These are phyloP conservation scores for Erpornis zantholeuca DNA, from an alignment of 2,113 vertebrate genomes.

Conservation along the genomic window DNA sequence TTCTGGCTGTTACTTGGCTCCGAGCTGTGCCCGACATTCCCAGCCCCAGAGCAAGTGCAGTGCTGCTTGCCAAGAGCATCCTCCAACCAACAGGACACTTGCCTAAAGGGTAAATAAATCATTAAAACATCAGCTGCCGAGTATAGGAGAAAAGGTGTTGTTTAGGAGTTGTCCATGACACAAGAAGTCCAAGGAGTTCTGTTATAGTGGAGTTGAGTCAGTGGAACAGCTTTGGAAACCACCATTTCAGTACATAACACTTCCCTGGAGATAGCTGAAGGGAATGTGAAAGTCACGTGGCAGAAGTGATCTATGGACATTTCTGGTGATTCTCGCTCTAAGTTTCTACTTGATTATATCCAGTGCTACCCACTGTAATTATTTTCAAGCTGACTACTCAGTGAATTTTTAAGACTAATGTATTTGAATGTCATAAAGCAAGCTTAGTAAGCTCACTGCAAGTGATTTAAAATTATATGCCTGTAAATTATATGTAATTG, in stretches of 20 bases:
- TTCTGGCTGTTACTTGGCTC: neutral
- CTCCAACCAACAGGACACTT: neutral
- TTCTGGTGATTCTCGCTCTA: neutral
- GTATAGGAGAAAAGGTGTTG: rapidly evolving
- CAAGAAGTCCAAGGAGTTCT: neutral
- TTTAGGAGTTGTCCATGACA: neutral
- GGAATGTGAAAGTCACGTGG: neutral
- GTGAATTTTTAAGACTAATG: slow-evolving; percentile 47
- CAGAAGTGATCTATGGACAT: neutral
- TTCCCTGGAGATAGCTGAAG: neutral
- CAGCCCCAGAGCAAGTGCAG: neutral
- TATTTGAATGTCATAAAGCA: slow-evolving; percentile 46
- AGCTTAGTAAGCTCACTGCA: slow-evolving; percentile 24
- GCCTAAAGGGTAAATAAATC: neutral
- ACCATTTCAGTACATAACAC: neutral
- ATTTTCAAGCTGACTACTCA: slow-evolving; percentile 39
- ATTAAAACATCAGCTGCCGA: neutral
- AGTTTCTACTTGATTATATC: neutral
- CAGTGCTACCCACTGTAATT: neutral
- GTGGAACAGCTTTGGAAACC: neutral
- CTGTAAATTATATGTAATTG: slow-evolving; percentile 61
- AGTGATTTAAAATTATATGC: slow-evolving; percentile 49
- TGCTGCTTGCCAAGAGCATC: neutral
- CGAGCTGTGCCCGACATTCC: rapidly evolving
- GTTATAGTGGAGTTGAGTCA: neutral